Evolutionary conservation across 1,140 invertebrate species (phyloP), one percentile per base, ranked within the genome.

Genomic region (Lethocerus indicus): DNA sequence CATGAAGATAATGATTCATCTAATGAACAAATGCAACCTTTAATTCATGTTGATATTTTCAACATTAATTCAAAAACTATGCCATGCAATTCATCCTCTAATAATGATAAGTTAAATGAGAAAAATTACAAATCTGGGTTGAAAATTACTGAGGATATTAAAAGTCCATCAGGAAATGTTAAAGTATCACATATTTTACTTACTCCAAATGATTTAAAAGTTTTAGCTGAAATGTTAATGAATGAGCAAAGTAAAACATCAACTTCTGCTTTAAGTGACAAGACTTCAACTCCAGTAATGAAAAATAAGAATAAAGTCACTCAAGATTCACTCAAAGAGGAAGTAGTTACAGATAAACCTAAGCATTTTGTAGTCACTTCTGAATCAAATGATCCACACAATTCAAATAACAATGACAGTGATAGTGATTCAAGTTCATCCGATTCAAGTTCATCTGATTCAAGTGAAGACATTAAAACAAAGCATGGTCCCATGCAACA

Each of bases 151-250:
- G 42, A 46, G 16, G 37, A 51, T 29, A 24, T 25, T 16, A 24
- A 25, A 13, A 16, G 12, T 27, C 28, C 47, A 14, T 14, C 14
- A 9, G n/a, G 9, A 4, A 20, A 44, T 13, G 29, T 20, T 9
- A 18, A 42, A 6, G n/a, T 18, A 14, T 25, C 52, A 1, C 49
- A 47, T 13, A 35, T 54, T 2, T 46, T 50, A 3, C 27, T 54
- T 16, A 54, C 44, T 23, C 53, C 53, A 9, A 29, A 47, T 20
- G 53, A 54, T 44, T 28, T 54, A n/a, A 54, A 51, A 43, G 37
- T 43, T n/a, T 21, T 54, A 14, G 53, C 53, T 2, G 53, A 54
- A 23, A 42, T 42, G 16, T 44, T 54, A 18, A 54, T 54, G 4
- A 42, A 54, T 20, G 49, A 54, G 27, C n/a, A 51, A 40, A 26